phyloP scores from a whole-genome alignment of 2,888 invertebrate species.

The Cryptus armator region DNA sequence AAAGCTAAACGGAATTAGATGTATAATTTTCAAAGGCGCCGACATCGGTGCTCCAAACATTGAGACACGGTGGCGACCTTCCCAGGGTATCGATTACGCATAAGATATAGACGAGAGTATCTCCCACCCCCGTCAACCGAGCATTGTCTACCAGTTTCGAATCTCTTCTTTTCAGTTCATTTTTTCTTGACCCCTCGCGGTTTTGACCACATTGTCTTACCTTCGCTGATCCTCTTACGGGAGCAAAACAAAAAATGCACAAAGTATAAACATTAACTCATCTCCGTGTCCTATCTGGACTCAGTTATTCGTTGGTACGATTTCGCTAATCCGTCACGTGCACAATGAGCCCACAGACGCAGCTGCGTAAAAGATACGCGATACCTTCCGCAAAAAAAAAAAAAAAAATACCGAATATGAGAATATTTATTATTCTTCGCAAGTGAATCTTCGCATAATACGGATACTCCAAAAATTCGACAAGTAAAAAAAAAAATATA shows the following conservation, averaged over 20 bases:
- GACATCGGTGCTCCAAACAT: conserved; percentile 21
- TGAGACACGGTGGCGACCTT: conserved; percentile 16
- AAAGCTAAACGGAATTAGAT: conserved; percentile 61
- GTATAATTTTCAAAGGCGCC: conserved; percentile 65
- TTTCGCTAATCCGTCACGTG: conserved; percentile 58
- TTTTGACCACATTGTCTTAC: conserved; percentile 60
- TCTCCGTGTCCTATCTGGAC: conserved; percentile 21
- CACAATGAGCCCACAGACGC: conserved; percentile 49
- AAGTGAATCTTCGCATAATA: conserved; percentile 46
- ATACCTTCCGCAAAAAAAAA: conserved; percentile 45
- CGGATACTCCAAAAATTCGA: conserved; percentile 8
- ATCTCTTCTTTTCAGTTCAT: conserved; percentile 37
- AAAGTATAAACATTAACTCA: conserved; percentile 24
- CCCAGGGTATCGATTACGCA: conserved; percentile 67
- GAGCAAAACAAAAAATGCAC: conserved; percentile 28
- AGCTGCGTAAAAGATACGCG: conserved; percentile 52
- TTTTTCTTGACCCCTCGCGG: conserved; percentile 50
- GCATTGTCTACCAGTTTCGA: conserved; percentile 52
- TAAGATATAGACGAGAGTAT: conserved; percentile 41
- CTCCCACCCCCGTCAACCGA: conserved; percentile 46
- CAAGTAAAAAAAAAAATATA: conserved; percentile 5
- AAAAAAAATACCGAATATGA: conserved; percentile 18
- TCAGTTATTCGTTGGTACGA: conserved; percentile 29
- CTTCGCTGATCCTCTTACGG: conserved; percentile 34
- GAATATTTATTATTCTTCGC: conserved; percentile 52